These are phyloP conservation scores for Drosophila virilis DNA, from an alignment of 1,140 invertebrate species.

Conservation along the genomic window DNA sequence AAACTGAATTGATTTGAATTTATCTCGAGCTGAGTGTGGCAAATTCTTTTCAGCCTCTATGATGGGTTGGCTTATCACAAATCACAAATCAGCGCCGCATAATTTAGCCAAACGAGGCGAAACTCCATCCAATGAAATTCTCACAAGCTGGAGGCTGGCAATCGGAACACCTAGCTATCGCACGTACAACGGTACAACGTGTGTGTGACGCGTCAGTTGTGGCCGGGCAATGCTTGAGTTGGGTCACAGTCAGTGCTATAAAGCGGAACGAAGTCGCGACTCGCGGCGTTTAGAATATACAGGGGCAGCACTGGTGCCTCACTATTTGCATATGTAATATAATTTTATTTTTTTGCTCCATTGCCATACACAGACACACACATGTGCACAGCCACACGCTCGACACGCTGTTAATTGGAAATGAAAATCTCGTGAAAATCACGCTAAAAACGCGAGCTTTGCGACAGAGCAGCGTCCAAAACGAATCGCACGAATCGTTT, in stretches of 20 bases:
- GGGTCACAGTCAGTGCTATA: constrained; percentile 45
- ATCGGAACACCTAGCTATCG: neutral
- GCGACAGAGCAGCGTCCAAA: neutral
- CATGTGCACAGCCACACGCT: neutral
- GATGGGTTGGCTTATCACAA: constrained; percentile 50
- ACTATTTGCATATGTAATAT: constrained; percentile 59
- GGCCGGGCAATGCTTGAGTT: constrained; percentile 37
- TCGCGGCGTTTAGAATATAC: constrained; percentile 37
- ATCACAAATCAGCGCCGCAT: constrained; percentile 48
- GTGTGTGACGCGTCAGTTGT: constrained; percentile 10
- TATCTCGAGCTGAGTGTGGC: constrained; percentile 5
- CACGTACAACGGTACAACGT: constrained; percentile 11
- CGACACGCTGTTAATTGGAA: constrained; percentile 50
- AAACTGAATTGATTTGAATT: constrained; percentile 6
- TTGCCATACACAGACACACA: constrained; percentile 8
- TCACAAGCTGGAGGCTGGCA: constrained; percentile 11
- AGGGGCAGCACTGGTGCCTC: neutral
- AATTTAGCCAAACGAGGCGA: constrained; percentile 53
- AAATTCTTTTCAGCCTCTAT: constrained; percentile 24
- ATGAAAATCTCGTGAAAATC: constrained; percentile 35
- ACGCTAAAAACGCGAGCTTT: constrained; percentile 25
- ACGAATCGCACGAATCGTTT: constrained; percentile 16
- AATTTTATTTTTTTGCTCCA: constrained; percentile 8
- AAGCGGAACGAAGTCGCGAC: constrained; percentile 5
- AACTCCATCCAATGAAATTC: constrained; percentile 27